Base-by-base conservation (phyloP, 1,140 invertebrate genomes). In the Sycophaga agraensis region DNA sequence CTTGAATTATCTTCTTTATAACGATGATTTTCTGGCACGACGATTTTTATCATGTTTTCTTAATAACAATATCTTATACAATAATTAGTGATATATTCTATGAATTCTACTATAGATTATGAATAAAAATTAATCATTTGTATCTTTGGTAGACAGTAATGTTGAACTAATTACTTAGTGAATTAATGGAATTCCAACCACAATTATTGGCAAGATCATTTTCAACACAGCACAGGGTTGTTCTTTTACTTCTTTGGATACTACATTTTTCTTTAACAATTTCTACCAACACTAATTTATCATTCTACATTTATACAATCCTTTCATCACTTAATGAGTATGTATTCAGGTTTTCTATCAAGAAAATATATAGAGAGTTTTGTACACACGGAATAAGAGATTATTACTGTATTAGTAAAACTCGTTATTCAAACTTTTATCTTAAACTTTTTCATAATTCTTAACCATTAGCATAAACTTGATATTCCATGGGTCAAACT, bases 401-500 rank as follows among this genome's bases (percentile, higher is more conserved):
- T 43, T 28, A 1, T 42, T n/a, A 24, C 26, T 42, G 8, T 22
- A 14, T 17, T 21, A 50, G 42, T 54, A 21, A 28, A 31, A 21
- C n/a, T 49, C 34, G 16, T 31, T n/a, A 48, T 49, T 31, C 37
- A 50, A 50, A 12, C 3, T 49, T 40, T 49, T 17, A 42, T 35
- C 37, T 5, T 57, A 42, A 56, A 63, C 45, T 56, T 51, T 43
- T 11, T 46, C 19, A 49, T 21, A 40, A 11, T 6, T 53, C 7
- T 21, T 5, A n/a, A 45, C 37, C 24, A 59, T 66, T 76, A 81
- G 71, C 75, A 80, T 66, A 81, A 77, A 73, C 78, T 82, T 59
- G 88, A 86, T 71, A 99, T 92, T 69, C 96, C 95, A 78, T 97
- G 90, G 17, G 95, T 96, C 24, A 99, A 85, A 48, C 96, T 97